Evolutionary conservation across 2,888 invertebrate species (phyloP).

Genomic region (Argynnis bischoffii): DNA sequence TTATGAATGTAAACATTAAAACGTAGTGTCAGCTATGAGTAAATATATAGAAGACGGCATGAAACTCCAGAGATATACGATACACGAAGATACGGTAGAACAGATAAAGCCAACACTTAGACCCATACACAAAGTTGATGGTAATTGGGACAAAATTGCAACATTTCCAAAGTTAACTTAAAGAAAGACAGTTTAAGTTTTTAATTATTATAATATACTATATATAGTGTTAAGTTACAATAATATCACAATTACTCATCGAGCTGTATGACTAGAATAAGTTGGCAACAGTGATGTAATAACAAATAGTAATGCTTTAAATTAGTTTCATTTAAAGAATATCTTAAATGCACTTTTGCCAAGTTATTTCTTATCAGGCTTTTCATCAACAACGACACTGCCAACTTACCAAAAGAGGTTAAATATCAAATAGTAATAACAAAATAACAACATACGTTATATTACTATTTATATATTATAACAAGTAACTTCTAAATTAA

Average conservation of each 20-base stretch:
- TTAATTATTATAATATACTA: background rate
- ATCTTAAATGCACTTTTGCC: constrained; percentile 20
- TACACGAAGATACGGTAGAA: constrained; percentile 63
- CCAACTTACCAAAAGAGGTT: constrained; percentile 74
- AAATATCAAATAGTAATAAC: constrained; percentile 56
- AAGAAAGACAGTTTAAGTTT: background rate
- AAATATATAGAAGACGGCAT: constrained; percentile 47
- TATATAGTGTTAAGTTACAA: constrained; percentile 2
- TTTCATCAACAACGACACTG: constrained; percentile 61
- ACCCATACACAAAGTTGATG: constrained; percentile 35
- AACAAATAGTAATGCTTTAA: background rate
- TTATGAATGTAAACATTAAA: constrained; percentile 27
- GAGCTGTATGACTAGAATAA: constrained; percentile 27
- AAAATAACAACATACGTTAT: constrained; percentile 67
- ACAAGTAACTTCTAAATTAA: constrained; percentile 74
- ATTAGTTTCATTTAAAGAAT: background rate
- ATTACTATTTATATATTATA: constrained; percentile 65
- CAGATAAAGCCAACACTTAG: constrained; percentile 73
- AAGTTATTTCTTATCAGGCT: constrained; percentile 32
- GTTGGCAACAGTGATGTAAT: constrained; percentile 15
- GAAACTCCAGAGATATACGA: constrained; percentile 54
- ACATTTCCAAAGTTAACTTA: background rate
- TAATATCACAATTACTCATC: constrained; percentile 23
- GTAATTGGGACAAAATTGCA: constrained; percentile 34
- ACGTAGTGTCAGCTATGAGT: constrained; percentile 29